Evolutionary conservation across 2,888 invertebrate species (phyloP).

Genomic region (Drymonia ruficornis): DNA sequence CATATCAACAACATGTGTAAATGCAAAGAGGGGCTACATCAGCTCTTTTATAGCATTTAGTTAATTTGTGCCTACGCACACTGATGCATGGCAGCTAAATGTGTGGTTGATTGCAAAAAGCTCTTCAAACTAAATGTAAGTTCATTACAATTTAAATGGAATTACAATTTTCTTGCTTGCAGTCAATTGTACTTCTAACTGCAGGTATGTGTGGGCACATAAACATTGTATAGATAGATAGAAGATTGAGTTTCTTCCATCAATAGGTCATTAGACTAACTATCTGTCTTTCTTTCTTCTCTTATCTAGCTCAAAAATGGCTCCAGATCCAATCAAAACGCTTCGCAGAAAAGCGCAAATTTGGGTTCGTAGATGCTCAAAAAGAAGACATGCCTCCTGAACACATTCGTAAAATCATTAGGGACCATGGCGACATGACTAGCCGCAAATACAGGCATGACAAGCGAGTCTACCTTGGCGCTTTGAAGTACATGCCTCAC

Average conservation of each 20-base stretch:
- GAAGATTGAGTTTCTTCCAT: not conserved
- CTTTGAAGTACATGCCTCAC: constrained; percentile 99
- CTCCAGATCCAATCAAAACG: constrained; percentile 99
- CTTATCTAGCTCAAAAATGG: constrained; percentile 94
- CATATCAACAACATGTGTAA: too few species aligned
- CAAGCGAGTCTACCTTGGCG: constrained; percentile 98
- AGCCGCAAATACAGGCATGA: constrained; percentile 99
- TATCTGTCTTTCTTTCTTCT: not conserved
- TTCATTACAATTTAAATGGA: too few species aligned
- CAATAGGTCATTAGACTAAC: not conserved
- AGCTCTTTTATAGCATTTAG: not conserved
- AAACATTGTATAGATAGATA: too few species aligned
- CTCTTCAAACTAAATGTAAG: too few species aligned
- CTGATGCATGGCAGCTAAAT: too few species aligned
- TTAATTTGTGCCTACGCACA: not conserved
- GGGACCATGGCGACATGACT: constrained; percentile 99
- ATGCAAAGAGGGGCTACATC: too few species aligned
- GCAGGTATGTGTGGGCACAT: too few species aligned
- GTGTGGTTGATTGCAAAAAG: too few species aligned
- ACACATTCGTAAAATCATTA: constrained; percentile 99
- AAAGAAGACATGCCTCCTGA: constrained; percentile 99
- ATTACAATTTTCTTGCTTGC: too few species aligned
- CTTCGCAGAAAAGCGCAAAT: constrained; percentile 98
- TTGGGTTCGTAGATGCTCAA: constrained; percentile 99
- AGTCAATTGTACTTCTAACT: too few species aligned